A percentile compares a stretch with the other conserved stretches of the same genome.
Evolutionary conservation across 2,888 invertebrate species (phyloP).

Genomic region (Aromia moschata): DNA sequence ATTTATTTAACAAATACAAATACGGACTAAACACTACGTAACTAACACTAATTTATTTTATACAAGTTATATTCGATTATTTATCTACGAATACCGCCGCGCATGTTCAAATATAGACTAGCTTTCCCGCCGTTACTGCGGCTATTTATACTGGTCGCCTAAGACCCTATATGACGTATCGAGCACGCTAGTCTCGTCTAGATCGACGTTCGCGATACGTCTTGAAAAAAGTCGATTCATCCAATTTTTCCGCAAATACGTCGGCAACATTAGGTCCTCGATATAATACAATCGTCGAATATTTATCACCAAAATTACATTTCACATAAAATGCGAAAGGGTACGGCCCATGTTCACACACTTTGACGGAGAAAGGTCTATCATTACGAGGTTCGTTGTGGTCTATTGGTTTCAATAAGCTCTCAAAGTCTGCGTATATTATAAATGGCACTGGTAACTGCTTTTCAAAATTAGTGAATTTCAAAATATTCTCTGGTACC

Average conservation of each 20-base stretch:
- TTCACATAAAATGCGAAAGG: neutral
- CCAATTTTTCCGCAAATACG: neutral
- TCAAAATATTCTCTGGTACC: neutral
- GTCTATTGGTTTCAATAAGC: neutral
- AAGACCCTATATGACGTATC: no score
- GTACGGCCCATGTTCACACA: neutral
- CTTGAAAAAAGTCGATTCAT: no score
- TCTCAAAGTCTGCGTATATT: neutral
- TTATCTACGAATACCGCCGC: no score
- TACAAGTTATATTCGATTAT: no score
- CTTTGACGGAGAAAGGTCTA: neutral
- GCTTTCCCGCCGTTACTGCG: no score
- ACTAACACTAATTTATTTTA: no score
- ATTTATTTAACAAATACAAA: no score
- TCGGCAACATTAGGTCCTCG: constrained; percentile 8
- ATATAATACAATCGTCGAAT: neutral
- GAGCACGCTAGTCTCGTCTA: no score
- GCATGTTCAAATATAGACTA: no score
- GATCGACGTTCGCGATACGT: no score
- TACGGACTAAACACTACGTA: no score
- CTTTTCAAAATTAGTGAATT: neutral
- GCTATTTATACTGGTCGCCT: no score
- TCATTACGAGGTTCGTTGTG: neutral
- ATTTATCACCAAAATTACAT: neutral
- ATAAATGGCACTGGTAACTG: neutral